A percentile compares a stretch with the other conserved stretches of the same genome.
phyloP scores from a whole-genome alignment of 2,888 invertebrate genomes.

The Pemphredon lugubris region DNA sequence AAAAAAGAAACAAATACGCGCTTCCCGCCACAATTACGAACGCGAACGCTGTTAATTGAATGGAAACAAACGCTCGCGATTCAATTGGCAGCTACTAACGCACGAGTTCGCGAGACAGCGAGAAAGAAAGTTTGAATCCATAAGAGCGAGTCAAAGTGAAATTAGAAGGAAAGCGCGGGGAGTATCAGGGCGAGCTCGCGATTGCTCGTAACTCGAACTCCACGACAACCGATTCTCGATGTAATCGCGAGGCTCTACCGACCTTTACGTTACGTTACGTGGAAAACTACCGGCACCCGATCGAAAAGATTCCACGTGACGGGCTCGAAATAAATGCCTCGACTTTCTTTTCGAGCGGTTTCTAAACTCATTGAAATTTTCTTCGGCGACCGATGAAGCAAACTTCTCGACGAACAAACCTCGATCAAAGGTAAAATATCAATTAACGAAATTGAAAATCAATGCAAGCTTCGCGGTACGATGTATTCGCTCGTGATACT shows the following conservation, averaged over 20 bases:
- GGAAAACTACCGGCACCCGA: background rate
- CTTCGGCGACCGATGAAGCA: no score
- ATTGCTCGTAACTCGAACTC: conserved; percentile 7
- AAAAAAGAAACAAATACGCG: background rate
- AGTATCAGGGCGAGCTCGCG: background rate
- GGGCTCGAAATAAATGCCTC: no score
- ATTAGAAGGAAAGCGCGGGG: conserved; percentile 10
- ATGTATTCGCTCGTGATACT: no score
- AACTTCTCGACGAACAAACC: background rate
- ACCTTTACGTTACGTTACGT: conserved; percentile 1
- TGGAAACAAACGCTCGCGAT: background rate
- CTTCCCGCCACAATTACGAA: background rate
- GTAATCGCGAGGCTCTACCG: conserved; percentile 3
- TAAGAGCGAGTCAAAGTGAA: conserved; percentile 19
- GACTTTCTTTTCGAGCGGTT: background rate
- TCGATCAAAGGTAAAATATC: background rate
- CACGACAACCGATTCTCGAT: background rate
- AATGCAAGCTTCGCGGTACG: no score
- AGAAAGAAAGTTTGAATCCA: background rate
- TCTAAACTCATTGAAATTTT: no score
- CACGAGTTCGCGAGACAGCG: background rate
- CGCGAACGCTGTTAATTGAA: background rate
- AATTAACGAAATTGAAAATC: no score
- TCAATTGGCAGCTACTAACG: background rate
- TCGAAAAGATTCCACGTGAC: conserved; percentile 3